Conservation (phyloP, 2,888 invertebrate species). For the Gandaritis pyraliata region DNA sequence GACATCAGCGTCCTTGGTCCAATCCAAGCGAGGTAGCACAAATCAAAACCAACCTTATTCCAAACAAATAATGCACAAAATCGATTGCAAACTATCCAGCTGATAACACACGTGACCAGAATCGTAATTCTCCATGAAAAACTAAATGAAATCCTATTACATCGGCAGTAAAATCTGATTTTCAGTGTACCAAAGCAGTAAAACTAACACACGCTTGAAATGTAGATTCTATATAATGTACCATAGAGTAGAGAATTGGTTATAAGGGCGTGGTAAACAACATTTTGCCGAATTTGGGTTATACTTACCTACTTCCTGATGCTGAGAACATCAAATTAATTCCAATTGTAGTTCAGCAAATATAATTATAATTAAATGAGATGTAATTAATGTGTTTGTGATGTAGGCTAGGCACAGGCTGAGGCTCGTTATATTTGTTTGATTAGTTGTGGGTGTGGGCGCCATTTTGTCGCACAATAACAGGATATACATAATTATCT, state of each 20-base stretch:
- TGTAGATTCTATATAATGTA: neutral
- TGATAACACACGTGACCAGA: conserved; percentile 7
- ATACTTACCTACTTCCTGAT: no score
- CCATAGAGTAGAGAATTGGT: neutral
- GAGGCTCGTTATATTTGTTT: neutral
- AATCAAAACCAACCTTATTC: conserved; percentile 4
- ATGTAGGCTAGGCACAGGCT: neutral
- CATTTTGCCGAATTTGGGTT: conserved; percentile 26
- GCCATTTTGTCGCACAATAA: neutral
- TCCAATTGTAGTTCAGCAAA: conserved; percentile 38
- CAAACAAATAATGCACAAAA: neutral
- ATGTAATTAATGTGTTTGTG: conserved; percentile 3
- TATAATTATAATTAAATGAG: conserved; percentile 23
- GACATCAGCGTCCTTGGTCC: conserved; percentile 2
- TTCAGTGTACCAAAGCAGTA: neutral
- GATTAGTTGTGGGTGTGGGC: neutral
- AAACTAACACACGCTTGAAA: neutral
- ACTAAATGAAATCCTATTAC: conserved; percentile 3
- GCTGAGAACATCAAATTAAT: conserved; percentile 28
- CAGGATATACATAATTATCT: no score
- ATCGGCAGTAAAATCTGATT: neutral
- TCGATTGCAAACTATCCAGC: conserved; percentile 2
- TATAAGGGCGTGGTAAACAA: conserved; percentile 25
- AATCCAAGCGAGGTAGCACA: neutral
- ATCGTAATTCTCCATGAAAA: neutral